Conservation (phyloP, 2,113 vertebrate species). For the Brienomyrus brachyistius region DNA sequence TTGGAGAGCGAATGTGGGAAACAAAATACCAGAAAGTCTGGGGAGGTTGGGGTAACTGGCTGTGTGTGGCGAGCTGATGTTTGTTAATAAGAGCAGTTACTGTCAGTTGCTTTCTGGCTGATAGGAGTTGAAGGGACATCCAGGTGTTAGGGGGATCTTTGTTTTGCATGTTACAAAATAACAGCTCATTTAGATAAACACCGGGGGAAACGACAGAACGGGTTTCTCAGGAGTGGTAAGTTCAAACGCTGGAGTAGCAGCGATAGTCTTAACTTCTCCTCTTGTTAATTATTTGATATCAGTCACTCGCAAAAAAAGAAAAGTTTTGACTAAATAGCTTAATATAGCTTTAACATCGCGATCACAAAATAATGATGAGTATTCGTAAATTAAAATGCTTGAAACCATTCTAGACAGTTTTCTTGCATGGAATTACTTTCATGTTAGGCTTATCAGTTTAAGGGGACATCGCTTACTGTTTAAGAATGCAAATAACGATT, state of each 20-base stretch:
- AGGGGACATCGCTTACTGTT: neutral
- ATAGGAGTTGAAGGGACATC: neutral
- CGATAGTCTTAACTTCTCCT: neutral
- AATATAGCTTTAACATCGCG: too few relatives aligned
- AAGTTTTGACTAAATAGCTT: neutral
- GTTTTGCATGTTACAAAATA: constrained; percentile 21
- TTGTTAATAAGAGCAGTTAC: neutral
- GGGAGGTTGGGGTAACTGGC: constrained; percentile 32
- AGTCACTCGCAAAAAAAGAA: neutral
- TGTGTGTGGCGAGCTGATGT: neutral
- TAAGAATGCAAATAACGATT: neutral
- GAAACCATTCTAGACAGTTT: neutral
- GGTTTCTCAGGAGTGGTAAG: constrained; percentile 38
- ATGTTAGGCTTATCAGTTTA: neutral
- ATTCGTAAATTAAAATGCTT: neutral
- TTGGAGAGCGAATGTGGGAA: constrained; percentile 50
- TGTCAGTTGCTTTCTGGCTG: neutral
- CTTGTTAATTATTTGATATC: neutral
- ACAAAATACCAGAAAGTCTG: constrained; percentile 50
- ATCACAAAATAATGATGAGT: neutral
- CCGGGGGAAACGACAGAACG: constrained; percentile 24
- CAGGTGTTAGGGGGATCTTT: neutral
- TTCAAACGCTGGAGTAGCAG: constrained; percentile 16
- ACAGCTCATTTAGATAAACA: constrained; percentile 5
- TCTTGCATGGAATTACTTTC: neutral